Conservation (phyloP, 2,888 invertebrate species). For the Tetropium fuscum region DNA sequence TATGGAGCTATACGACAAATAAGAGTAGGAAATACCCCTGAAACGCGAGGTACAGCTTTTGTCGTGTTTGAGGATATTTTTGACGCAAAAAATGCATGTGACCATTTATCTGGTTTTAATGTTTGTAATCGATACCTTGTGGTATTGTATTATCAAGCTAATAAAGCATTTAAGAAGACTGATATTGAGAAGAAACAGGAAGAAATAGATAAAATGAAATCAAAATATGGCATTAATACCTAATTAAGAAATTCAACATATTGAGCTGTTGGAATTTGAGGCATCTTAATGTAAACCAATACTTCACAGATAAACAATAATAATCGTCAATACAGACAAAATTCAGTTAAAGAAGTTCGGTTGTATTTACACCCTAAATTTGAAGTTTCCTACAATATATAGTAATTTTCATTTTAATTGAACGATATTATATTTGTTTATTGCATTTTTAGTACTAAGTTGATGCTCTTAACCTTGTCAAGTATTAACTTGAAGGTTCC, state of each 20-base stretch:
- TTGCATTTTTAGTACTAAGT: too few species aligned
- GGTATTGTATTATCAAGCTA: constrained; percentile 98
- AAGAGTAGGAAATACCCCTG: constrained; percentile 96
- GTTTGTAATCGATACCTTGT: constrained; percentile 99
- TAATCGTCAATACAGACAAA: too few species aligned
- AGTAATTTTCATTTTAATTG: too few species aligned
- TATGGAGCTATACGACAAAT: constrained; percentile 99
- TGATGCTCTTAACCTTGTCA: too few species aligned
- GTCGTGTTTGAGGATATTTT: constrained; percentile 99
- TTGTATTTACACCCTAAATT: too few species aligned
- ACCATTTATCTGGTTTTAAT: constrained; percentile 98
- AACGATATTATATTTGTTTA: too few species aligned
- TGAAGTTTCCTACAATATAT: too few species aligned
- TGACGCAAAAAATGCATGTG: constrained; percentile 99
- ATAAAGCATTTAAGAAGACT: constrained; percentile 95
- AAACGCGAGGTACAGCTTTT: constrained; percentile 98
- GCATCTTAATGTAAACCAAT: neutral
- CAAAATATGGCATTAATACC: constrained; percentile 85
- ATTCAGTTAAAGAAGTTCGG: too few species aligned
- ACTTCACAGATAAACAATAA: too few species aligned
- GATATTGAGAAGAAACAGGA: constrained; percentile 97
- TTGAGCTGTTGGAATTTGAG: neutral
- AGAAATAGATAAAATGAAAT: constrained; percentile 94
- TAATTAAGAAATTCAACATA: constrained; percentile 40
- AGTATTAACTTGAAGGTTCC: too few species aligned